These are phyloP conservation scores for Synanthedon andrenaeformis DNA, from an alignment of 2,888 invertebrate species.

Conservation along the genomic window DNA sequence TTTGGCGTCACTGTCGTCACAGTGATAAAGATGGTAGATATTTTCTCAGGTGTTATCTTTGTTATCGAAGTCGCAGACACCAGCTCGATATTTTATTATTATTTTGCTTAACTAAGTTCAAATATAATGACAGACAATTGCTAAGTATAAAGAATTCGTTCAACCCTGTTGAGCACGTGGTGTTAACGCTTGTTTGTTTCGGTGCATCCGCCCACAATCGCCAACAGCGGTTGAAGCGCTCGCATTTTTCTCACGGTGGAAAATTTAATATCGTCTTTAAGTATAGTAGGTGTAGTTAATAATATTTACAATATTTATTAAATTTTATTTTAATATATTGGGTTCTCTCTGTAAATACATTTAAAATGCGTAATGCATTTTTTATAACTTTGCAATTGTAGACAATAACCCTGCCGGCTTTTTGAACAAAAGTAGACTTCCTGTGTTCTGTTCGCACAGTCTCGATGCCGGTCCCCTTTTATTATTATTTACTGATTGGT, in stretches of 20 bases:
- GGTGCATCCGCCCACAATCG: conserved; percentile 48
- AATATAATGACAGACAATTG: no score
- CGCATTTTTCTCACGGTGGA: conserved; percentile 53
- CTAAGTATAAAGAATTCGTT: conserved; percentile 10
- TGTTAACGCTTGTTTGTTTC: conserved; percentile 36
- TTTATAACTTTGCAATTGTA: conserved; percentile 7
- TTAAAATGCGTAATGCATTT: background rate
- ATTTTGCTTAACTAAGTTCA: background rate
- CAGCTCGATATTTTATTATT: background rate
- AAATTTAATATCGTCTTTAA: no score
- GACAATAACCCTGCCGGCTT: conserved; percentile 21
- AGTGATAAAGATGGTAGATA: no score
- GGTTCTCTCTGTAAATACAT: background rate
- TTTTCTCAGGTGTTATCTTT: no score
- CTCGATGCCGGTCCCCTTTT: conserved; percentile 49
- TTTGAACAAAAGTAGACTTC: conserved; percentile 51
- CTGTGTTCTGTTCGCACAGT: conserved; percentile 58
- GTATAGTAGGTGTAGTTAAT: no score
- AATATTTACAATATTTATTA: no score
- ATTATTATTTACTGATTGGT: conserved; percentile 65
- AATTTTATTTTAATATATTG: no score
- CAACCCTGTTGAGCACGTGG: conserved; percentile 42
- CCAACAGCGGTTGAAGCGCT: conserved; percentile 38
- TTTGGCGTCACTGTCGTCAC: no score
- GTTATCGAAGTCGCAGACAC: no score